These are phyloP conservation scores for Mythimna pallens DNA, from an alignment of 2,888 invertebrate genomes.

Conservation along the genomic window DNA sequence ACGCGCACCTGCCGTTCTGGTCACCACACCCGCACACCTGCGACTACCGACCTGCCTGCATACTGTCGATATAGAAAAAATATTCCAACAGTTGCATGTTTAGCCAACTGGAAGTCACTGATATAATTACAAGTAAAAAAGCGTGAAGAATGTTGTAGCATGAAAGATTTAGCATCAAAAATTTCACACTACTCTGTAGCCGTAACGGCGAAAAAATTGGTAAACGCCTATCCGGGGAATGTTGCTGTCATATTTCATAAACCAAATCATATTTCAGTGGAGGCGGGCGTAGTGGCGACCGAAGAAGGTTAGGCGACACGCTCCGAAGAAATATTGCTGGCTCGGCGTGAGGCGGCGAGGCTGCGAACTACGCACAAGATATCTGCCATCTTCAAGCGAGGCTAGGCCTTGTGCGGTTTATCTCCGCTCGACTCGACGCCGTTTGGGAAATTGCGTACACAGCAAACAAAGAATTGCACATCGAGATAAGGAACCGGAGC, in stretches of 20 bases:
- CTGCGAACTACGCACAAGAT: constrained; percentile 73
- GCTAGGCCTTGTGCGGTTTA: constrained; percentile 79
- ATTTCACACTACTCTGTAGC: constrained; percentile 69
- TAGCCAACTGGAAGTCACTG: constrained; percentile 52
- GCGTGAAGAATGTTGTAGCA: constrained; percentile 48
- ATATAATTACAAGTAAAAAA: constrained; percentile 59
- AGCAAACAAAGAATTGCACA: constrained; percentile 87
- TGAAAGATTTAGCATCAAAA: constrained; percentile 63
- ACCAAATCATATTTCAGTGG: constrained; percentile 80
- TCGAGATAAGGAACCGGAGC: constrained; percentile 81
- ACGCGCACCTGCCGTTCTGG: constrained; percentile 75
- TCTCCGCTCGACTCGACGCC: constrained; percentile 76
- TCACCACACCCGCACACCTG: constrained; percentile 68
- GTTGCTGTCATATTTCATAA: constrained; percentile 79
- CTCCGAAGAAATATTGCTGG: constrained; percentile 75
- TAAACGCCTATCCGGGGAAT: constrained; percentile 72
- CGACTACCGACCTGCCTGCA: constrained; percentile 43
- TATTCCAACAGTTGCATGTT: constrained; percentile 51
- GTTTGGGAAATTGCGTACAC: constrained; percentile 87
- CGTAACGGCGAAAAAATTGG: constrained; percentile 71
- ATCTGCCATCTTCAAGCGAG: constrained; percentile 81
- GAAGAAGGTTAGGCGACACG: constrained; percentile 70
- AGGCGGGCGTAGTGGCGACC: constrained; percentile 68
- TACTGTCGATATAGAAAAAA: constrained; percentile 49
- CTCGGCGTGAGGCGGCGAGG: constrained; percentile 58